Conservation (phyloP, 2,888 invertebrate species). For the Tricholauxania praeusta region DNA sequence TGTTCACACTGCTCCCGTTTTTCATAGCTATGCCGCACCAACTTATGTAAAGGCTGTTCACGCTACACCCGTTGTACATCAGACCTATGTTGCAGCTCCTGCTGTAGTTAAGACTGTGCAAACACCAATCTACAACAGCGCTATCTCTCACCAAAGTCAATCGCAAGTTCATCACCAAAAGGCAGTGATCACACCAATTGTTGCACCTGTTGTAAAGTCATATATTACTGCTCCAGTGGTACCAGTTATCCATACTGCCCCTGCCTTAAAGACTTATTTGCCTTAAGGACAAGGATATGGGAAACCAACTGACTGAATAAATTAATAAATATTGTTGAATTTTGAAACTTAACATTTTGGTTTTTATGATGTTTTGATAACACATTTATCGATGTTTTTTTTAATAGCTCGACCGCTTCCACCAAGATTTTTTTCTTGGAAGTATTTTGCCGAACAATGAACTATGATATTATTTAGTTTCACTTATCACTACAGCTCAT, state of each 20-base stretch:
- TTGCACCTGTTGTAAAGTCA: conserved; percentile 37
- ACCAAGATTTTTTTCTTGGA: no score
- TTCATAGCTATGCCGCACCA: background rate
- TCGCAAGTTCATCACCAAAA: conserved; percentile 55
- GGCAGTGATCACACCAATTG: conserved; percentile 50
- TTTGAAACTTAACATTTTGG: no score
- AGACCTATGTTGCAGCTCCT: no score
- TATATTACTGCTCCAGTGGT: conserved; percentile 22
- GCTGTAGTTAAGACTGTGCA: conserved; percentile 16
- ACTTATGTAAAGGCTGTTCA: conserved; percentile 5
- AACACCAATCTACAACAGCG: conserved; percentile 32
- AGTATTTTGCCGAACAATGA: no score
- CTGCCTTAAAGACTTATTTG: conserved; percentile 36
- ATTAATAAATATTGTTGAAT: conserved; percentile 39
- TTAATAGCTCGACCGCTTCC: no score
- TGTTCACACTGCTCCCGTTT: conserved; percentile 13
- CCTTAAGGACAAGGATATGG: no score
- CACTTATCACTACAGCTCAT: no score
- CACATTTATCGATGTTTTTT: no score
- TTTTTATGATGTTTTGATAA: background rate
- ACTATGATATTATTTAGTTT: no score
- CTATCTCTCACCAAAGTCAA: conserved; percentile 58
- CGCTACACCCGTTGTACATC: conserved; percentile 12
- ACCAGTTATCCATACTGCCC: conserved; percentile 42
- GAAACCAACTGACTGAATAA: conserved; percentile 47